Evolutionary conservation across 2,113 vertebrate genomes (phyloP).

Genomic region (Trematocara macrostoma): DNA sequence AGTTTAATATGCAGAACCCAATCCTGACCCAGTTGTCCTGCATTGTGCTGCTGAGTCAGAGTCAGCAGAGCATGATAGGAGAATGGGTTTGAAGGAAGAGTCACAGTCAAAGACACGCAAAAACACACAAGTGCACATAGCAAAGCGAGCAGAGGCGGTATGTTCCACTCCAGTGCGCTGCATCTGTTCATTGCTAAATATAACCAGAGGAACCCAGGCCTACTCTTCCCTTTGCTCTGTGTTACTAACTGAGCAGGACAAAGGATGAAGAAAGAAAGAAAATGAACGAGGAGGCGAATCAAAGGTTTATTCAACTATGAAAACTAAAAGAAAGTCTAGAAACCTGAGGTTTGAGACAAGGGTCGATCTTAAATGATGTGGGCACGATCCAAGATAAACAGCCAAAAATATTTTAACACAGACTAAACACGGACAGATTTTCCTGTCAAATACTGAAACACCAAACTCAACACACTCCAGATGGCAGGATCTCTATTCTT

Average conservation of each 20-base stretch:
- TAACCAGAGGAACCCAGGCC: conserved; percentile 55
- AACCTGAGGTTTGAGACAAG: background rate
- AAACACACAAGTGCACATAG: background rate
- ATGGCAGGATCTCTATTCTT: conserved; percentile 22
- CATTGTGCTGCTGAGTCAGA: conserved; percentile 60
- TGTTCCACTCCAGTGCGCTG: conserved; percentile 61
- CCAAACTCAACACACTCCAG: conserved; percentile 19
- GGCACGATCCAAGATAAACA: background rate
- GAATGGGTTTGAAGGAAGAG: conserved; percentile 42
- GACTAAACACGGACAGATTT: conserved; percentile 29
- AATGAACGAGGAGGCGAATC: background rate
- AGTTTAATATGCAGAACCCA: background rate
- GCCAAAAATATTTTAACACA: background rate
- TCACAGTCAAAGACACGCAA: conserved; percentile 7
- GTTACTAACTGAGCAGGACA: conserved; percentile 39
- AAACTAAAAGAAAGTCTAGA: background rate
- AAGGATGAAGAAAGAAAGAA: conserved; percentile 33
- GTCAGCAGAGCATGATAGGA: conserved; percentile 54
- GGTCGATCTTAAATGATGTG: background rate
- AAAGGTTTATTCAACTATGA: background rate
- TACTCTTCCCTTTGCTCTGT: conserved; percentile 33
- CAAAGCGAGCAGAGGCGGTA: conserved; percentile 47
- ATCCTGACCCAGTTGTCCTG: conserved; percentile 49
- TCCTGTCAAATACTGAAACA: conserved; percentile 15
- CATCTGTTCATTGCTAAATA: conserved; percentile 71